phyloP scores from a whole-genome alignment of 2,797 vertebrate genomes.

The Sibirionetta formosa region DNA sequence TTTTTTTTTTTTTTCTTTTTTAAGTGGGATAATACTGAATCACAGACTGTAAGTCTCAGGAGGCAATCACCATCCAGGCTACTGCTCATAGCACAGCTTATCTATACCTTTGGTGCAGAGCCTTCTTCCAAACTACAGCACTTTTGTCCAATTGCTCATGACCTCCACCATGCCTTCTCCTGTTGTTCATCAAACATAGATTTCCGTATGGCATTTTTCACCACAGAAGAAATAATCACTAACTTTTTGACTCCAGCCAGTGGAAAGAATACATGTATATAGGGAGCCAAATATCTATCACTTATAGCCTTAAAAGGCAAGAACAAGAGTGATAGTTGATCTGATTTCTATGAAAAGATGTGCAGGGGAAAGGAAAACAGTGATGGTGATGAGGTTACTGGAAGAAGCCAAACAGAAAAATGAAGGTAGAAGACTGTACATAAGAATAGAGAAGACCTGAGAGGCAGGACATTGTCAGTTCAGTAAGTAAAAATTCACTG shows the following conservation, averaged over 20 bases:
- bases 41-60: background rate
- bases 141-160: background rate
- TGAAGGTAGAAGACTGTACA: background rate
- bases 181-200: background rate
- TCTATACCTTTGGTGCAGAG: background rate
- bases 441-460: background rate
- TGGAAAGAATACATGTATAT: background rate
- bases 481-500: background rate
- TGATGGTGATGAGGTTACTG: background rate
- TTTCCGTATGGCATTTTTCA: background rate
- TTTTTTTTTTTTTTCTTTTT: background rate
- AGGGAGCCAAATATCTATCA: background rate
- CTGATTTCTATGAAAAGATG: background rate
- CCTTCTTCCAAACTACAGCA: background rate
- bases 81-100: background rate
- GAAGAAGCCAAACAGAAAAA: background rate
- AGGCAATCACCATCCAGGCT: background rate
- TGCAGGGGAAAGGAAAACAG: background rate
- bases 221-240: fast-evolving
- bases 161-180: background rate
- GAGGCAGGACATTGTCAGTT: background rate
- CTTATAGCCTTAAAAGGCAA: background rate
- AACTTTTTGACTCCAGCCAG: background rate
- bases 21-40: background rate
- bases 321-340: background rate